Evolutionary conservation across 2,113 vertebrate genomes (phyloP), one percentile per base, ranked within the genome.

Genomic region (Ahaetulla prasina): DNA sequence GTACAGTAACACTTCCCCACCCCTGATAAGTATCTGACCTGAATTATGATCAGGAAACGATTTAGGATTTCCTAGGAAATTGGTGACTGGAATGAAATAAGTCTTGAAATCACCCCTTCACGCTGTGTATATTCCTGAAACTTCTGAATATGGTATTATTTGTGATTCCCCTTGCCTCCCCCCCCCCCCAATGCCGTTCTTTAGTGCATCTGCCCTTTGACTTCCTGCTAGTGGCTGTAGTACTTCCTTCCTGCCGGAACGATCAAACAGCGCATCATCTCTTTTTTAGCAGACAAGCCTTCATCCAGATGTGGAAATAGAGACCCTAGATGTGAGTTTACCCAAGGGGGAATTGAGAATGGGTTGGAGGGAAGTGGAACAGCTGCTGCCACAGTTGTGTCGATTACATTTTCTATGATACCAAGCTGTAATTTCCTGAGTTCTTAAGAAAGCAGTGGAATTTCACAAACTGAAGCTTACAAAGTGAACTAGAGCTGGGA

Each of bases 141-240:
- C 43, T 49, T 35, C 49, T 85, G 74, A 89, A 27, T 7, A 30
- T n/a, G 53, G 53, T 39, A 16, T 52, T 57, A 5, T 57, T 54
- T 45, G 22, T 27, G 23, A 45, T 49, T 47, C 43, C 90, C 35
- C 84, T 9, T 47, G 0, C 30, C 3, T 35, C 53, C 87, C 88
- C 7, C 23, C 74, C 12, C 22, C 80, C n/a, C 43, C 3, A 25
- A 39, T 85, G 63, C 90, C 92, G 1, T 43, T 14, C 11, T 86
- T 63, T 43, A 90, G 80, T 86, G 92, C 80, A 86, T 84, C 88
- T 92, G 92, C 92, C 80, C n/a, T 92, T 53, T 39, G 54, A 89
- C 91, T 92, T 92, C 92, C 92, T 92, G 92, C 92, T 90, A 88
- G 74, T 25, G 92, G 45, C 92, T 10, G 86, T 89, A 55, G 92